Evolutionary conservation across 2,113 vertebrate genomes (phyloP), one percentile per base, ranked within the genome.

Genomic region (Chlorodrepanis virens): DNA sequence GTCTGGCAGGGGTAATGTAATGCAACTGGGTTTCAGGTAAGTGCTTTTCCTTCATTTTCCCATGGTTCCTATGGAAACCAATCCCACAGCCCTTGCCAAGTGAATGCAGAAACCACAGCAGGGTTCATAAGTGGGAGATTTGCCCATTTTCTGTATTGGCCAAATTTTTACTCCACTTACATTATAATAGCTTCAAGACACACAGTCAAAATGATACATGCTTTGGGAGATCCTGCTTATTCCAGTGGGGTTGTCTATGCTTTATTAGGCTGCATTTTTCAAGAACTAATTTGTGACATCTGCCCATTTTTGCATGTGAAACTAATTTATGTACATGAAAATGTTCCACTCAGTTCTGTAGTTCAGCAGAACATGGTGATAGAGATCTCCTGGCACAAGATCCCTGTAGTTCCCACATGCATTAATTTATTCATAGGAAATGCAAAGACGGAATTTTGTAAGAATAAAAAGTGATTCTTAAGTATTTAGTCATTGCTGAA

Each of bases 31-130:
- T 82, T 91, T 87, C 78, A 90, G 70, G 54, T 87, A 82, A 44
- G 31, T 2, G 0, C 27, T 81, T 88, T 86, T 42, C 31, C 25
- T 74, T 54, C 8, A 1, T 90, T 90, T 88, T 25, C 40, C 81
- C 28, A 31, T 56, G 28, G 83, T 94, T 94, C 29, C 96, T 80
- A 88, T 90, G 83, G 92, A 83, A 95, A 92, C 79, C 7, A 52
- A 74, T 86, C 60, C 75, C 68, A 64, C 40, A 86, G 28, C 12
- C 25, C 23, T 78, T 92, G 33, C 29, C 0, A 1, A 54, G 76
- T 22, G 68, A 85, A 57, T 1, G 2, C 27, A 82, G 57, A 87
- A 93, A 82, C 25, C 4, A 19, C 78, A 57, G 44, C 31, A 69
- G 37, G 11, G 53, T 56, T 88, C 7, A 1, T 44, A 85, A 80